Conservation (phyloP, 2,888 invertebrate genomes). For the Agrilus cyanescens region DNA sequence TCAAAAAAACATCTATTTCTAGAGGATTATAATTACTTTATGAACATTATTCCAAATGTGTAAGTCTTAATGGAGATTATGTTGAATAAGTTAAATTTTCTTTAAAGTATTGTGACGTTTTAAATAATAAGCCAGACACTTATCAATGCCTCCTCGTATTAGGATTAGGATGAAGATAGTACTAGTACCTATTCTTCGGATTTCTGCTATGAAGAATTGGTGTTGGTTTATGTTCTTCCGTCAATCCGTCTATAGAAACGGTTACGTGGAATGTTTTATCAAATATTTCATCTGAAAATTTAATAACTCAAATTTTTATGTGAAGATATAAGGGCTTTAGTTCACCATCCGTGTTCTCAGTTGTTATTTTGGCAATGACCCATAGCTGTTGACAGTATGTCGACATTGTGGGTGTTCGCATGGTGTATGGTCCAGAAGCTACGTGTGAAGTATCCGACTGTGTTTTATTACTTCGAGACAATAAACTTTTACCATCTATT, state of each 20-base stretch:
- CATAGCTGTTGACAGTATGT: slow-evolving; percentile 89
- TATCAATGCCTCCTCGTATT: no score
- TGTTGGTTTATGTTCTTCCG: slow-evolving; percentile 59
- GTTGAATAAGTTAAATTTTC: no score
- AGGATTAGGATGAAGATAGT: no score
- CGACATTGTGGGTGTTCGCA: slow-evolving; percentile 75
- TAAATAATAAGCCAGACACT: no score
- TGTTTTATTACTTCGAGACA: slow-evolving; percentile 35
- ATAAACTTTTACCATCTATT: slow-evolving; percentile 42
- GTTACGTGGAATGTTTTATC: slow-evolving; percentile 82
- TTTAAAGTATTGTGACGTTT: no score
- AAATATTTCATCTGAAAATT: slow-evolving; percentile 75
- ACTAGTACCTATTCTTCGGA: slow-evolving; percentile 57
- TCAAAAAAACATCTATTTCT: no score
- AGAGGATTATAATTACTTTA: no score
- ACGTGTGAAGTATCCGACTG: slow-evolving; percentile 44
- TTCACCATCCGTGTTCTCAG: slow-evolving; percentile 73
- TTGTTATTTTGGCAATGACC: slow-evolving; percentile 76
- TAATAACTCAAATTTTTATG: no score
- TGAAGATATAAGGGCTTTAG: background rate
- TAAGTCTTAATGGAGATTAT: no score
- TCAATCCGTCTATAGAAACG: slow-evolving; percentile 71
- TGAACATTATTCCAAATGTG: no score
- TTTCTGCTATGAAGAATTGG: slow-evolving; percentile 52
- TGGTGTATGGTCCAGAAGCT: slow-evolving; percentile 70